A percentile compares a stretch with the other conserved stretches of the same genome.
Conservation (phyloP, 2,888 invertebrate genomes). For the Xanthorhoe spadicearia region DNA sequence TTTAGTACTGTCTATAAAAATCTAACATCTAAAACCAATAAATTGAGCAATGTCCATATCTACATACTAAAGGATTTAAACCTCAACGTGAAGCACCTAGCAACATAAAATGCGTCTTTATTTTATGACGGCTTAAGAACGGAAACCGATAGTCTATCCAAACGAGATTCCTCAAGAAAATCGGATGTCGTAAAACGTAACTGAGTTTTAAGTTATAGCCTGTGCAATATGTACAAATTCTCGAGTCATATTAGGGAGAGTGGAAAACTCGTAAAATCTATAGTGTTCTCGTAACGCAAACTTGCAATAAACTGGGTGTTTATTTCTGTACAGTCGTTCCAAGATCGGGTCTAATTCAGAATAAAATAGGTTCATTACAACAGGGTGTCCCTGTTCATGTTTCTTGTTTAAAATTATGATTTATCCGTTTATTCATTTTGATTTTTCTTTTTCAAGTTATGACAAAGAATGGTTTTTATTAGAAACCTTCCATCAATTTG, state of each 20-base stretch:
- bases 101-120: slow-evolving; percentile 50
- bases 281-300: slow-evolving; percentile 57
- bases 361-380: neutral
- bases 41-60: slow-evolving; percentile 35
- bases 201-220: slow-evolving; percentile 62
- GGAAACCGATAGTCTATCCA: slow-evolving; percentile 43
- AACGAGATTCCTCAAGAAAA: slow-evolving; percentile 52
- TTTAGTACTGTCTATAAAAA: slow-evolving; percentile 10
- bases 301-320: slow-evolving; percentile 60
- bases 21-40: slow-evolving; percentile 21
- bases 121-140: slow-evolving; percentile 50
- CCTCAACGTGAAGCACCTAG: slow-evolving; percentile 44
- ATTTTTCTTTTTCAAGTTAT: too few relatives aligned
- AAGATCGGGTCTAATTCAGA: slow-evolving; percentile 3
- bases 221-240: slow-evolving; percentile 67
- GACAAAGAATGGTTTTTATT: neutral
- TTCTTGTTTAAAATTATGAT: neutral
- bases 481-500: neutral
- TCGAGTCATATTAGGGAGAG: slow-evolving; percentile 62
- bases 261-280: slow-evolving; percentile 65
- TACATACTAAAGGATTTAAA: slow-evolving; percentile 42
- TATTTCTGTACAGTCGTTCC: slow-evolving; percentile 36
- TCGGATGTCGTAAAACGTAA: slow-evolving; percentile 64
- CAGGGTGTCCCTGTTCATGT: neutral
- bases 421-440: too few relatives aligned